Evolutionary conservation across 2,888 invertebrate genomes (phyloP).

Genomic region (Hypsopygia costalis): DNA sequence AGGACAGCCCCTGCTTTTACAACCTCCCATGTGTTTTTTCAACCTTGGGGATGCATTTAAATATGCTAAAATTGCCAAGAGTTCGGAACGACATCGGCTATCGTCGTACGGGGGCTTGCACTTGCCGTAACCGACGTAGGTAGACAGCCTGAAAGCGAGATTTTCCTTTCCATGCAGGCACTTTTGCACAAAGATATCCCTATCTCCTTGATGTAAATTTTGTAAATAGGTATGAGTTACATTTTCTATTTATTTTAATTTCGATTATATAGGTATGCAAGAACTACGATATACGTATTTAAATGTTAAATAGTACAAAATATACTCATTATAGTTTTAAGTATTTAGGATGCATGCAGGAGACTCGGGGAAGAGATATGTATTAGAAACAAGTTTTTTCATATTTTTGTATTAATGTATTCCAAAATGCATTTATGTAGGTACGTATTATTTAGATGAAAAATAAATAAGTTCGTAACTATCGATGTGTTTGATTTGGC

Average conservation of each 20-base stretch:
- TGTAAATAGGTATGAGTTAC: conserved; percentile 25
- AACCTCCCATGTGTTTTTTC: too few relatives aligned
- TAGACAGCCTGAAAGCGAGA: too few relatives aligned
- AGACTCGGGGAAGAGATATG: conserved; percentile 19
- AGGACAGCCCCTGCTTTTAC: too few relatives aligned
- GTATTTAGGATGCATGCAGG: conserved; percentile 25
- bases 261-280: conserved; percentile 19
- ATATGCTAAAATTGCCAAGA: too few relatives aligned
- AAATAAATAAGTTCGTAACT: conserved; percentile 30
- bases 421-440: conserved; percentile 58
- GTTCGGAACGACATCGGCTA: too few relatives aligned
- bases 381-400: conserved; percentile 25
- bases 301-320: conserved; percentile 51
- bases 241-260: conserved; percentile 19
- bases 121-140: too few relatives aligned
- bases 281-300: conserved; percentile 22
- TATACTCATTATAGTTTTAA: conserved; percentile 31
- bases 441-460: conserved; percentile 41
- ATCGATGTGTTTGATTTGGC: conserved; percentile 26
- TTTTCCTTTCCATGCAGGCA: too few relatives aligned
- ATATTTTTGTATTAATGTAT: conserved; percentile 53
- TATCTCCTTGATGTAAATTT: conserved; percentile 15
- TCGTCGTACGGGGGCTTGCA: too few relatives aligned
- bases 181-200: neutral
- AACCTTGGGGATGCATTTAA: too few relatives aligned